Percentiles rank a stretch among this genome's conserved stretches.
Conservation (phyloP, 2,888 invertebrate species). For the Eristalis intricaria region DNA sequence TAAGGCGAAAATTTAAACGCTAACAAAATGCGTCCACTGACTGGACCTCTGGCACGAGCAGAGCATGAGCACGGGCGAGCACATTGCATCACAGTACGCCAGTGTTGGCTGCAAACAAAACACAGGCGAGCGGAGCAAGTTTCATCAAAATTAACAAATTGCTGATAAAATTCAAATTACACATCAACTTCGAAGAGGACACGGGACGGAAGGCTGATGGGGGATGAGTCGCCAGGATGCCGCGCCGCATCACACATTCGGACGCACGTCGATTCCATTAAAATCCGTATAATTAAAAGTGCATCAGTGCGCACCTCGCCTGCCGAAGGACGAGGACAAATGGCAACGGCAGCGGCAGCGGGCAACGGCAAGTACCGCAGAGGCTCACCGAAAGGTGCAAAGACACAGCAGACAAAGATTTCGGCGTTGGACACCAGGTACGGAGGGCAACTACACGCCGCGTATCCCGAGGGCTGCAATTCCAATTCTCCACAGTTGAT, state of each 20-base stretch:
- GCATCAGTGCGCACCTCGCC: conserved; percentile 56
- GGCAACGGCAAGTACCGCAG: conserved; percentile 16
- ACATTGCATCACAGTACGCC: neutral
- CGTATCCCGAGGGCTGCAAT: conserved; percentile 58
- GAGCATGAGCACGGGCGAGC: neutral
- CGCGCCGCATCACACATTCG: conserved; percentile 20
- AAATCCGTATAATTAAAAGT: conserved; percentile 72
- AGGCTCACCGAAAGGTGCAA: conserved; percentile 60
- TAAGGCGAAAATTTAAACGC: conserved; percentile 71
- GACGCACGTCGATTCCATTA: conserved; percentile 60
- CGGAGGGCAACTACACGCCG: conserved; percentile 39
- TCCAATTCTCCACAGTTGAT: conserved; percentile 68
- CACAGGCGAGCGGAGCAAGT: conserved; percentile 12
- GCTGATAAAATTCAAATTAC: conserved; percentile 67
- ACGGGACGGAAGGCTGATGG: neutral
- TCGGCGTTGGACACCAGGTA: conserved; percentile 29
- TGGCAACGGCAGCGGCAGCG: conserved; percentile 12
- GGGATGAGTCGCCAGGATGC: conserved; percentile 10
- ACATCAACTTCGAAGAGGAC: neutral
- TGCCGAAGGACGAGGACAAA: conserved; percentile 6
- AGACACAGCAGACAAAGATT: conserved; percentile 59
- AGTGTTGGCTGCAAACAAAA: conserved; percentile 10
- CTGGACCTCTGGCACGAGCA: neutral
- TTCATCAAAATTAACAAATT: conserved; percentile 64
- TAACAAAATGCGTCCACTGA: conserved; percentile 39